Percentiles rank a stretch among this genome's conserved stretches.
Conservation (phyloP, 2,113 vertebrate genomes). For the Mastomys natalensis region DNA sequence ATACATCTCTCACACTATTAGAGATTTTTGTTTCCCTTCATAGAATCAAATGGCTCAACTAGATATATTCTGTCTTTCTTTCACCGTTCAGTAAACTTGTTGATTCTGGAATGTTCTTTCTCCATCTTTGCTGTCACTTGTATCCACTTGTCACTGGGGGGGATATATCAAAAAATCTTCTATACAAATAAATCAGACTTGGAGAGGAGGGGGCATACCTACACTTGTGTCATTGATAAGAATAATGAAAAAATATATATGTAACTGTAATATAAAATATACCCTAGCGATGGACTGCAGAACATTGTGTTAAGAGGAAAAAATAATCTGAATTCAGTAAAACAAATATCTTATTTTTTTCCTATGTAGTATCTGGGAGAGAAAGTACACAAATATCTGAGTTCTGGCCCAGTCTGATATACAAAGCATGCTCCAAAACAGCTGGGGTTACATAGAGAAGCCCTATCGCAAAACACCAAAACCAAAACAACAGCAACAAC, state of each 20-base stretch:
- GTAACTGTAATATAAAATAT: not conserved
- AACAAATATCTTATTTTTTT: not conserved
- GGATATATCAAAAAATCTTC: not conserved
- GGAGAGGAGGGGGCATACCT: not conserved
- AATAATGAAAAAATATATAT: not conserved
- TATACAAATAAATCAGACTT: not conserved
- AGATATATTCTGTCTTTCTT: not conserved
- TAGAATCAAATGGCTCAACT: not conserved
- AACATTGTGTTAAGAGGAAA: not conserved
- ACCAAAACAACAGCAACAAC: not conserved
- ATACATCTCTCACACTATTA: not conserved
- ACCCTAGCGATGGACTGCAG: not conserved
- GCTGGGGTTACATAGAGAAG: not conserved
- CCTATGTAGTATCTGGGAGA: not conserved
- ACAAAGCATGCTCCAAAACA: not conserved
- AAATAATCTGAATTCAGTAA: not conserved
- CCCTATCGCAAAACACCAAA: not conserved
- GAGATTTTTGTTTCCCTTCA: not conserved
- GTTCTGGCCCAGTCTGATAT: not conserved
- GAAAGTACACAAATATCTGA: not conserved
- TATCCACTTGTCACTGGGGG: not conserved
- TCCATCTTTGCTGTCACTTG: not conserved
- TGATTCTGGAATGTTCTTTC: not conserved
- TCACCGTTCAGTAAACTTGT: not conserved
- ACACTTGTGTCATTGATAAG: not conserved